phyloP scores from a whole-genome alignment of 2,113 vertebrate species.

The Gallinago jamesoni region DNA sequence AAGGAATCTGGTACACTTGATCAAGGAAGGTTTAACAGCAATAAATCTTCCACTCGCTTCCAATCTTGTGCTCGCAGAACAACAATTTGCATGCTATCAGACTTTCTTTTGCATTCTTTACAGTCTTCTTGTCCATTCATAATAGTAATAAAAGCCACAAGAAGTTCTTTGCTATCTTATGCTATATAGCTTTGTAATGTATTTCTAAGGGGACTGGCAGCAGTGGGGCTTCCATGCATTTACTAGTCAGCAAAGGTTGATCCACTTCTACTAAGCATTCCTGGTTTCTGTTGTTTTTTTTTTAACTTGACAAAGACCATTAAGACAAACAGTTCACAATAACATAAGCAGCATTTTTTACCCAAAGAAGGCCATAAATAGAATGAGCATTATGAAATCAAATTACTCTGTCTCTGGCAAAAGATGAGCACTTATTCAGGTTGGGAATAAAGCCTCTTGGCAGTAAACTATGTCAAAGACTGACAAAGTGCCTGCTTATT shows the following conservation, averaged over 20 bases:
- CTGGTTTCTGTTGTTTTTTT: background rate
- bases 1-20: background rate
- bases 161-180: background rate
- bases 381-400: constrained; percentile 51
- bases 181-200: background rate
- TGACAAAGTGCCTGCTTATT: constrained; percentile 46
- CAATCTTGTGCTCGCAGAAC: background rate
- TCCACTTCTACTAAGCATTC: background rate
- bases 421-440: constrained; percentile 53
- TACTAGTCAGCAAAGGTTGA: background rate
- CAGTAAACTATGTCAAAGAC: constrained; percentile 35
- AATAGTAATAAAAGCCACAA: background rate
- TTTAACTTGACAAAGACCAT: background rate
- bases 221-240: background rate
- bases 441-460: constrained; percentile 65
- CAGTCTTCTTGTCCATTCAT: background rate
- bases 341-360: constrained; percentile 47
- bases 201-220: background rate
- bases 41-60: background rate
- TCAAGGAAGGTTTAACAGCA: background rate
- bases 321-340: background rate
- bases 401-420: constrained; percentile 55
- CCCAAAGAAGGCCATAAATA: constrained; percentile 75
- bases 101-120: background rate
- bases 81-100: background rate